Percentiles rank a stretch among this genome's conserved stretches.
phyloP scores from a whole-genome alignment of 2,888 invertebrate genomes.

The Amblyjoppa fuscipennis region DNA sequence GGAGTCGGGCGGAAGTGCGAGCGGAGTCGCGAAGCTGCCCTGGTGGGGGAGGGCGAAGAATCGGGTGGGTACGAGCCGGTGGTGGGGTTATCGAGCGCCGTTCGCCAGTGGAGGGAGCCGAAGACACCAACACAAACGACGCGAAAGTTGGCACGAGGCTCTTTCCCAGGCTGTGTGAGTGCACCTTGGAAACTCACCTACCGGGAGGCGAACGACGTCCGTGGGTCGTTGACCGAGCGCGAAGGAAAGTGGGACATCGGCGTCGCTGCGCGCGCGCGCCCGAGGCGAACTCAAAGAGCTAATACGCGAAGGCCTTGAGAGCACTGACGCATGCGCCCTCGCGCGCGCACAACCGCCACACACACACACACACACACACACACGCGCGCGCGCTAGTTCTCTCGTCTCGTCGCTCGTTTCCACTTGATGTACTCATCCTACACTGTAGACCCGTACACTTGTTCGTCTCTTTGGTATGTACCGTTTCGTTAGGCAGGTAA shows the following conservation, averaged over 20 bases:
- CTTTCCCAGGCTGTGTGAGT: conserved; percentile 51
- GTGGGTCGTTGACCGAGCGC: conserved; percentile 84
- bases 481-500: conserved; percentile 67
- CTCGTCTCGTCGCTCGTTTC: conserved; percentile 57
- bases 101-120: conserved; percentile 29
- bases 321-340: conserved; percentile 81
- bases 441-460: conserved; percentile 54
- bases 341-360: conserved; percentile 65
- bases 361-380: conserved; percentile 42
- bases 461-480: conserved; percentile 63
- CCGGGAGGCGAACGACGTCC: conserved; percentile 71
- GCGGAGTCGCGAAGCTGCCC: conserved; percentile 23
- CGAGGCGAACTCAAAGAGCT: conserved; percentile 82
- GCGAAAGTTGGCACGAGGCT: conserved; percentile 39
- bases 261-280: conserved; percentile 62
- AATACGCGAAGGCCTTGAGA: conserved; percentile 84
- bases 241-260: conserved; percentile 84
- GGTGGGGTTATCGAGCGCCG: conserved; percentile 39
- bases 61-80: conserved; percentile 33
- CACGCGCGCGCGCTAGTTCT: conserved; percentile 67
- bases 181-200: conserved; percentile 83
- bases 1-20: conserved; percentile 68
- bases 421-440: conserved; percentile 6
- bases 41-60: conserved; percentile 8
- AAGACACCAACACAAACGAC: conserved; percentile 1